Evolutionary conservation across 2,888 invertebrate genomes (phyloP).

Genomic region (Synergus laeviventris): DNA sequence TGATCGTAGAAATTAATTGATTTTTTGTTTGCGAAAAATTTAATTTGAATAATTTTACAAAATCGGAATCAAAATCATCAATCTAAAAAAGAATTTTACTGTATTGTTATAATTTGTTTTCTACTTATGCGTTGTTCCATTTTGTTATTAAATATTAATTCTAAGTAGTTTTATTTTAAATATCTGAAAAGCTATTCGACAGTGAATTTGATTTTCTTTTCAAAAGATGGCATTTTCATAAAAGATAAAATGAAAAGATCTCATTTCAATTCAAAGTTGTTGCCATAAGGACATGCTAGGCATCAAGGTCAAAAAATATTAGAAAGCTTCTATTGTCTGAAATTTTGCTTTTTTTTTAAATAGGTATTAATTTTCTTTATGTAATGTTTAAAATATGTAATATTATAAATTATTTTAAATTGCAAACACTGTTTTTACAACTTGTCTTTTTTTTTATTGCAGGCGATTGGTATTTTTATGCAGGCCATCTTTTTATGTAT

Average conservation of each 20-base stretch:
- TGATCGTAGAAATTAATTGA: background rate
- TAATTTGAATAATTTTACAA: background rate
- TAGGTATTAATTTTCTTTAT: background rate
- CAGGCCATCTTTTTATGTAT: slow-evolving; percentile 1
- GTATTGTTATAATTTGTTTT: background rate
- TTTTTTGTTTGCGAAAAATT: background rate
- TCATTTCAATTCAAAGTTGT: background rate
- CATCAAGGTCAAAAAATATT: background rate
- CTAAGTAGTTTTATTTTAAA: background rate
- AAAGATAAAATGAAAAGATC: background rate
- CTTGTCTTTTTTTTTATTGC: background rate
- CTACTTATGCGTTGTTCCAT: slow-evolving; percentile 15
- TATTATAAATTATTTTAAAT: background rate
- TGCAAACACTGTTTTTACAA: background rate
- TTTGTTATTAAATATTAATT: slow-evolving; percentile 6
- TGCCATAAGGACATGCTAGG: background rate
- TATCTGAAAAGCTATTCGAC: background rate
- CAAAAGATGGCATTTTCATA: background rate
- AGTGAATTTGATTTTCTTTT: background rate
- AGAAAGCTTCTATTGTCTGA: background rate
- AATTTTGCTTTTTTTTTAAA: background rate
- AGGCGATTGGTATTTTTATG: slow-evolving; percentile 29
- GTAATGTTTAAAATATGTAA: background rate
- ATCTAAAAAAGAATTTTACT: background rate
- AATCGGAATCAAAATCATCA: background rate